These are phyloP conservation scores for Saiga tatarica DNA, from an alignment of 2,113 vertebrate genomes.

Conservation along the genomic window DNA sequence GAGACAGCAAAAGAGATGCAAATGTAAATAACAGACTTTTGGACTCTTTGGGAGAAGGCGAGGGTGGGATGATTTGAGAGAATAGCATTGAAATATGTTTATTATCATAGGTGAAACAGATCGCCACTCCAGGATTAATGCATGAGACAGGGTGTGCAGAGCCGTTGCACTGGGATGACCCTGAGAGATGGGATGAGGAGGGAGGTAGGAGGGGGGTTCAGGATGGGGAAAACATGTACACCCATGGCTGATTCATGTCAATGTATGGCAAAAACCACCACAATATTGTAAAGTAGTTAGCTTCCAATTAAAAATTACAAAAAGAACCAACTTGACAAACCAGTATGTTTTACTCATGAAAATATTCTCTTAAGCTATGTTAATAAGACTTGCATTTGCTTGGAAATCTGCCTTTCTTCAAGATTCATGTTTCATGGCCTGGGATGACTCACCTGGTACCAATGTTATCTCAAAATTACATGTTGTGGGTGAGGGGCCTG, in stretches of 20 bases:
- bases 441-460: not conserved
- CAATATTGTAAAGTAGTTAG: not conserved
- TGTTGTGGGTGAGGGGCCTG: not conserved
- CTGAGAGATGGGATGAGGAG: not conserved
- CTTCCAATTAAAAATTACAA: not conserved
- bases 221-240: not conserved
- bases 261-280: not conserved
- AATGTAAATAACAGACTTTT: not conserved
- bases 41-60: not conserved
- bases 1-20: fast-evolving
- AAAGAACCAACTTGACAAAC: not conserved
- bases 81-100: not conserved
- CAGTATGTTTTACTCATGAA: not conserved
- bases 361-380: not conserved
- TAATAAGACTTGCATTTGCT: not conserved
- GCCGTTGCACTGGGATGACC: not conserved
- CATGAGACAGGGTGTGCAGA: not conserved
- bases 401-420: not conserved
- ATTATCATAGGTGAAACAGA: not conserved
- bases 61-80: not conserved
- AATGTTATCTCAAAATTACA: not conserved
- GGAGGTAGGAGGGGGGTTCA: not conserved
- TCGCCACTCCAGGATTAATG: not conserved
- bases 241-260: not conserved
- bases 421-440: not conserved